Conservation (phyloP, 2,888 invertebrate species). For the Argyresthia goedartella region DNA sequence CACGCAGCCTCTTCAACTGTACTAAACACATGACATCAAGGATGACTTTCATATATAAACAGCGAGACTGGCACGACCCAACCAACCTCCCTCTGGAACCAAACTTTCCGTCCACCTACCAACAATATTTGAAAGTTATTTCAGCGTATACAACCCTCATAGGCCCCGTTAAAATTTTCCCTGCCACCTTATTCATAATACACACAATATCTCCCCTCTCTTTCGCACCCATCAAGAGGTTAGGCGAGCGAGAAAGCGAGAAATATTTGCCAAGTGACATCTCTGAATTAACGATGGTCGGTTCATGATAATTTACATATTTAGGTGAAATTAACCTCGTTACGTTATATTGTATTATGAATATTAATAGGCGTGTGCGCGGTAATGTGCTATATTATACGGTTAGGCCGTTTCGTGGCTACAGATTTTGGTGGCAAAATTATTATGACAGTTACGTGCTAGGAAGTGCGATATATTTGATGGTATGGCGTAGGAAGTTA, state of each 20-base stretch:
- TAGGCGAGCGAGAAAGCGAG: constrained; percentile 26
- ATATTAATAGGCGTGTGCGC: constrained; percentile 62
- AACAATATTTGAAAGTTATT: constrained; percentile 73
- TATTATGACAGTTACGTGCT: constrained; percentile 12
- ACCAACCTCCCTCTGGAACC: constrained; percentile 60
- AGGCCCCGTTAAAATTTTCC: constrained; percentile 71
- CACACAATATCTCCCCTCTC: constrained; percentile 34
- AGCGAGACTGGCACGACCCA: constrained; percentile 53
- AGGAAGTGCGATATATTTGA: neutral
- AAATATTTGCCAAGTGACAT: constrained; percentile 64
- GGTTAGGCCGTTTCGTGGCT: constrained; percentile 42
- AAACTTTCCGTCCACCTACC: constrained; percentile 70
- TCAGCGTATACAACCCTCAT: constrained; percentile 70
- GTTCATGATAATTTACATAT: constrained; percentile 73
- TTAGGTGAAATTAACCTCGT: constrained; percentile 71
- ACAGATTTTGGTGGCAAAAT: constrained; percentile 42
- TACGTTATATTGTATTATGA: constrained; percentile 70
- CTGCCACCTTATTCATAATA: constrained; percentile 68
- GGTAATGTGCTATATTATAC: constrained; percentile 47
- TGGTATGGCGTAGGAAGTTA: no score
- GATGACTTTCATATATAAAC: constrained; percentile 66
- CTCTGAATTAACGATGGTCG: constrained; percentile 68
- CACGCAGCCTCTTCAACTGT: neutral
- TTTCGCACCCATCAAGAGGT: constrained; percentile 20
- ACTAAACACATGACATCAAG: constrained; percentile 34